Evolutionary conservation across 2,113 vertebrate species (phyloP).

Genomic region (Centropus bengalensis): DNA sequence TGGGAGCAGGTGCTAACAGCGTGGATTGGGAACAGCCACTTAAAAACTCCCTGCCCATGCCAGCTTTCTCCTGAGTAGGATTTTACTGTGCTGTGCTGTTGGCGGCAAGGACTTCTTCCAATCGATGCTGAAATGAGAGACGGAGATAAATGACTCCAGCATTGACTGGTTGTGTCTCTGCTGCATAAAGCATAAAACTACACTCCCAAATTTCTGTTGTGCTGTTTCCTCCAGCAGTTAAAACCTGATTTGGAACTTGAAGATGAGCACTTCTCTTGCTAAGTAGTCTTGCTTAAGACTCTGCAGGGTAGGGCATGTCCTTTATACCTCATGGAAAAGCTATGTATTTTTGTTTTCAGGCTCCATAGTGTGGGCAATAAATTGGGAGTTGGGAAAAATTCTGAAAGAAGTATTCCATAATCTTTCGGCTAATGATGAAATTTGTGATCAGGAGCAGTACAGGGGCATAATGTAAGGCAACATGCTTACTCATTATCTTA

Average conservation of each 20-base stretch:
- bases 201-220: neutral
- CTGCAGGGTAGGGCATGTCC: neutral
- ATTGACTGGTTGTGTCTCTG: neutral
- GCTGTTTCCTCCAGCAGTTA: neutral
- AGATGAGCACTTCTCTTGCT: neutral
- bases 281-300: neutral
- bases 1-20: constrained; percentile 29
- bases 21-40: constrained; percentile 7
- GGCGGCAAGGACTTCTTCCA: neutral
- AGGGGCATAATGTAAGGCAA: neutral
- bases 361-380: neutral
- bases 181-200: neutral
- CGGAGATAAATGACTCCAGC: neutral
- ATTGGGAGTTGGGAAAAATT: neutral
- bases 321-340: neutral
- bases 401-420: neutral
- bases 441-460: neutral
- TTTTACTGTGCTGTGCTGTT: neutral
- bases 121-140: neutral
- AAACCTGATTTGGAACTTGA: neutral
- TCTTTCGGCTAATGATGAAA: neutral
- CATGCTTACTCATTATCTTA: neutral
- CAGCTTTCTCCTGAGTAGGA: neutral
- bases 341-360: neutral
- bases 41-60: neutral